A percentile compares a stretch with the other conserved stretches of the same genome.
Conservation (phyloP, 2,888 invertebrate genomes). For the Hyles lineata region DNA sequence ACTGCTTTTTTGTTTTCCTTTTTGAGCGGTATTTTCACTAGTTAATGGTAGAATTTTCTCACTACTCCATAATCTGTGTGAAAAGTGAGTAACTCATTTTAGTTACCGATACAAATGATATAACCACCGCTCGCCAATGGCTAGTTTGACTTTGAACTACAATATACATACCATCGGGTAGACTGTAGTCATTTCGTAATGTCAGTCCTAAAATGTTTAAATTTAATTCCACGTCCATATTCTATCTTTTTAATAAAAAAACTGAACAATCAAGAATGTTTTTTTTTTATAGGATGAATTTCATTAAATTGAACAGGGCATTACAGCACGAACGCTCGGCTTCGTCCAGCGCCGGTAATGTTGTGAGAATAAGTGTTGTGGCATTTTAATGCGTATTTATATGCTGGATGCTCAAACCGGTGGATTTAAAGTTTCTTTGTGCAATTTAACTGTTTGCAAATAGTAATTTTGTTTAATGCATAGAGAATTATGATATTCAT, state of each 20-base stretch:
- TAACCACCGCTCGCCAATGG: too few species aligned
- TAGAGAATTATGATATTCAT: neutral
- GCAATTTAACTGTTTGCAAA: neutral
- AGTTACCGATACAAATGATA: too few species aligned
- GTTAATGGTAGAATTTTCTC: too few species aligned
- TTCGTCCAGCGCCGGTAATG: neutral
- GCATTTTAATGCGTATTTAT: neutral
- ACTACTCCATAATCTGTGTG: too few species aligned
- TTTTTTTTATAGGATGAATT: neutral
- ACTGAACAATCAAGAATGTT: neutral
- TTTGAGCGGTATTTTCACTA: too few species aligned
- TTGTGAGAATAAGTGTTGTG: neutral
- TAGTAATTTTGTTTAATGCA: neutral
- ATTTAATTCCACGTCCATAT: too few species aligned
- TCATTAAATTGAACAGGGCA: neutral
- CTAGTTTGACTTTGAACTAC: too few species aligned
- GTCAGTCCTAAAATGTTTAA: too few species aligned
- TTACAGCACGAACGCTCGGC: neutral
- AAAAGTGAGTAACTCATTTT: too few species aligned
- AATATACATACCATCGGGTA: too few species aligned
- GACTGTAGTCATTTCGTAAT: too few species aligned
- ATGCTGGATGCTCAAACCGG: neutral
- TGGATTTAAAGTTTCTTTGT: neutral
- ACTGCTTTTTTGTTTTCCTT: too few species aligned
- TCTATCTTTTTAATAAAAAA: neutral